Conservation (phyloP, 2,888 invertebrate species). For the Tillus elongatus region DNA sequence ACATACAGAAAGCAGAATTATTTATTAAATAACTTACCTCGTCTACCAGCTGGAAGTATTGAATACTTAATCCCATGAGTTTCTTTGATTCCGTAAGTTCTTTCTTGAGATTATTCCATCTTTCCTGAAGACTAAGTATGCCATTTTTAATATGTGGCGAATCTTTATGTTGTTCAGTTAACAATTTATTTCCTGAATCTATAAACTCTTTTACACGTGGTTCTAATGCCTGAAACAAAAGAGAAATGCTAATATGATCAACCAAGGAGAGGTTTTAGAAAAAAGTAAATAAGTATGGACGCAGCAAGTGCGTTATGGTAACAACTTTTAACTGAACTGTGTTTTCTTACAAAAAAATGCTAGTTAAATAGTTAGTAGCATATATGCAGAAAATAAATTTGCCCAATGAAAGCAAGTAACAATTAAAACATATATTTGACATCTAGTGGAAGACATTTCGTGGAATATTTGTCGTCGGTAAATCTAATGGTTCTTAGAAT, state of each 20-base stretch:
- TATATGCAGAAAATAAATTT: too few species aligned
- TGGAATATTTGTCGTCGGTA: too few species aligned
- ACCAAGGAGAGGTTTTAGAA: too few species aligned
- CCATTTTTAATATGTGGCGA: conserved; percentile 55
- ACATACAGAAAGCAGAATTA: too few species aligned
- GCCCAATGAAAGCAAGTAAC: too few species aligned
- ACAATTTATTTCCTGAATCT: conserved; percentile 52
- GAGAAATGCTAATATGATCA: conserved; percentile 5
- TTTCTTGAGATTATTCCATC: conserved; percentile 59
- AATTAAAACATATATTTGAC: too few species aligned
- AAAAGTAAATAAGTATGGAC: neutral
- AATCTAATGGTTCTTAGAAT: too few species aligned
- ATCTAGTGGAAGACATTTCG: too few species aligned
- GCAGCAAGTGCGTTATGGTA: too few species aligned
- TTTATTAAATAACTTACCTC: conserved; percentile 46
- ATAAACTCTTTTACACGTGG: conserved; percentile 61
- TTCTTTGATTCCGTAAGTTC: conserved; percentile 56
- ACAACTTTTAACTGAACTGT: too few species aligned
- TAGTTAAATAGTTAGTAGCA: too few species aligned
- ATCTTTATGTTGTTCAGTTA: conserved; percentile 44
- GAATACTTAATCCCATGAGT: conserved; percentile 57
- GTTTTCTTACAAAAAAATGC: too few species aligned
- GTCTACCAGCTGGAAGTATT: conserved; percentile 65
- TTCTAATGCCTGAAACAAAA: conserved; percentile 52
- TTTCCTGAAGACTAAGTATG: conserved; percentile 51